A percentile compares a stretch with the other conserved stretches of the same genome.
Evolutionary conservation across 2,113 vertebrate species (phyloP).

Genomic region (Pelecanoides urinatrix): DNA sequence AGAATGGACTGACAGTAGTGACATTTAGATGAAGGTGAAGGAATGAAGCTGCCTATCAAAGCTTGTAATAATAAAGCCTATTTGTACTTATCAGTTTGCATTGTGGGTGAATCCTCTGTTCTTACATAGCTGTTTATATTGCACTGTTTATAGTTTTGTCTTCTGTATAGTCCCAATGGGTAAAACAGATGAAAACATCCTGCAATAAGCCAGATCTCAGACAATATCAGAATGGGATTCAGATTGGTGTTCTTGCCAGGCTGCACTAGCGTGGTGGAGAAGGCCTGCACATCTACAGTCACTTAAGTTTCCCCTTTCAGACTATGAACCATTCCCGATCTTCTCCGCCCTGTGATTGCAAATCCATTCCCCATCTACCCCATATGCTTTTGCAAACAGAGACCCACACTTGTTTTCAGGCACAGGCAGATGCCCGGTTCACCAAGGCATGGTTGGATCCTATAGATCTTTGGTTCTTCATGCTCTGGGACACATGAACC

Average conservation of each 20-base stretch:
- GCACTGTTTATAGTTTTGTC: not conserved
- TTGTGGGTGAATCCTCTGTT: not conserved
- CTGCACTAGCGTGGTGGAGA: not conserved
- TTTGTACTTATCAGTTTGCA: not conserved
- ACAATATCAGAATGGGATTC: not conserved
- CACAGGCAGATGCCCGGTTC: not conserved
- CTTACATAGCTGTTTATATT: not conserved
- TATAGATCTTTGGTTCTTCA: not conserved
- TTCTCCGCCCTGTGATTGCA: not conserved
- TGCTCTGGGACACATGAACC: not conserved
- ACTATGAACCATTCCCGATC: accelerated
- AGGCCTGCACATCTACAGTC: not conserved
- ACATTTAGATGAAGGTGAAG: not conserved
- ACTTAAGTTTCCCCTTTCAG: not conserved
- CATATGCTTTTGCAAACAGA: not conserved
- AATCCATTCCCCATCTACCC: not conserved
- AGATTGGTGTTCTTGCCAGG: not conserved
- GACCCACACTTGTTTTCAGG: not conserved
- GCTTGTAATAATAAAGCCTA: not conserved
- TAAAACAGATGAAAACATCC: not conserved
- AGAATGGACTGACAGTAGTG: not conserved
- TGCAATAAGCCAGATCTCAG: not conserved
- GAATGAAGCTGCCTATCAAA: not conserved
- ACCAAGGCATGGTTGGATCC: not conserved
- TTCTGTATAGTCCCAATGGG: not conserved